These are phyloP conservation scores for Calonectris borealis DNA, from an alignment of 2,113 vertebrate genomes.

Conservation along the genomic window DNA sequence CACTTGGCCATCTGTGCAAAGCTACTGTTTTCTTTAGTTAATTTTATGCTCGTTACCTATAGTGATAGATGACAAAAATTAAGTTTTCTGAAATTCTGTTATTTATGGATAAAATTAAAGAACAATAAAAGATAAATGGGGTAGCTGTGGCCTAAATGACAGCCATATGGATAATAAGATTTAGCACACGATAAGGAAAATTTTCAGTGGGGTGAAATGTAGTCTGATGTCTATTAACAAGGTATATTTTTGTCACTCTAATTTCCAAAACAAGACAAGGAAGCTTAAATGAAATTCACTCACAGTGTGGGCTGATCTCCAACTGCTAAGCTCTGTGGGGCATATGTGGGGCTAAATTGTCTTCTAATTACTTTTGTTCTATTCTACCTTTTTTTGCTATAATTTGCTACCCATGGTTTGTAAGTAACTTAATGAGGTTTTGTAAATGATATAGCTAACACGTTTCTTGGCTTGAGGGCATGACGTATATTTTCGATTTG, in stretches of 20 bases:
- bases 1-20: constrained; percentile 43
- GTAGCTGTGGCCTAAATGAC: not conserved
- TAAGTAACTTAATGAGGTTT: constrained; percentile 32
- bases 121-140: constrained; percentile 35
- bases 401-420: not conserved
- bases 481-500: not conserved
- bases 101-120: constrained; percentile 45
- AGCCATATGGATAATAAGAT: constrained; percentile 49
- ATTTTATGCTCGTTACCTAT: not conserved
- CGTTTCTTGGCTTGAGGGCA: constrained; percentile 20
- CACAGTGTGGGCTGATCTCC: constrained; percentile 8
- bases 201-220: not conserved
- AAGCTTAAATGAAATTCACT: constrained; percentile 38
- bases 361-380: constrained; percentile 39
- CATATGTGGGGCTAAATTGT: not conserved
- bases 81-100: constrained; percentile 26
- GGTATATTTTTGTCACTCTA: constrained; percentile 1
- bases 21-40: not conserved
- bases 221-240: constrained; percentile 27
- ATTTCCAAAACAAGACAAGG: constrained; percentile 14
- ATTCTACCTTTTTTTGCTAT: not conserved
- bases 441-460: not conserved
- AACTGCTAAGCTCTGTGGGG: constrained; percentile 3
- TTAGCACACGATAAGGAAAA: not conserved
- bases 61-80: constrained; percentile 34